Conservation (phyloP, 2,888 invertebrate genomes). For the Lasioglossum villosulum region DNA sequence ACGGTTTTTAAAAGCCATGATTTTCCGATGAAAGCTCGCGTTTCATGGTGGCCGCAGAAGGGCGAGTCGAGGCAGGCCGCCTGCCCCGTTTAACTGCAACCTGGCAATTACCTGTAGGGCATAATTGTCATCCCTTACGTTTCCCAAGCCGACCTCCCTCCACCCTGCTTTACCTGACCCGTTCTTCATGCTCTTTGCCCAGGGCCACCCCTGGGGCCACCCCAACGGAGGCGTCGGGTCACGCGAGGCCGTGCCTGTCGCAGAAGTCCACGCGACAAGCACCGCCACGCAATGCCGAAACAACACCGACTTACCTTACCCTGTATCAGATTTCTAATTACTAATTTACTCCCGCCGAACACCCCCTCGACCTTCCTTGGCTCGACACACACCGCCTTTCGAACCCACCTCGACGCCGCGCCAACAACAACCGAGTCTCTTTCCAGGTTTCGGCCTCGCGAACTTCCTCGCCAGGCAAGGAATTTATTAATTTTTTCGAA, state of each 20-base stretch:
- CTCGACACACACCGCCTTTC: slow-evolving; percentile 52
- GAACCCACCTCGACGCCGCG: slow-evolving; percentile 40
- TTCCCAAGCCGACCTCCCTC: slow-evolving; percentile 70
- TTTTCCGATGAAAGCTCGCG: slow-evolving; percentile 79
- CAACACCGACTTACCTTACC: slow-evolving; percentile 80
- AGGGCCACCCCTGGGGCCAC: slow-evolving; percentile 39
- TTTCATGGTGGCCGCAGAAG: slow-evolving; percentile 66
- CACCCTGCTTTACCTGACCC: slow-evolving; percentile 23
- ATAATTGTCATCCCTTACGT: slow-evolving; percentile 84
- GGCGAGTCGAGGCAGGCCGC: slow-evolving; percentile 69
- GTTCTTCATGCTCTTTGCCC: slow-evolving; percentile 58
- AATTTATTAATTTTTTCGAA: slow-evolving; percentile 17
- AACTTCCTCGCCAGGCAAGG: not conserved
- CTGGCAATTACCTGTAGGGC: slow-evolving; percentile 83
- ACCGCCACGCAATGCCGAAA: slow-evolving; percentile 83
- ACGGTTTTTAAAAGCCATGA: slow-evolving; percentile 78
- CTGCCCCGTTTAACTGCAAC: slow-evolving; percentile 81
- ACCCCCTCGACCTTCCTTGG: slow-evolving; percentile 16
- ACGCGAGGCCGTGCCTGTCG: slow-evolving; percentile 84
- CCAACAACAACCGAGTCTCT: slow-evolving; percentile 20
- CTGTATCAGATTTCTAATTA: slow-evolving; percentile 84
- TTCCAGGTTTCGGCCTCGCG: not conserved
- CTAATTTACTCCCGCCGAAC: slow-evolving; percentile 79
- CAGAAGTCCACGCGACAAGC: slow-evolving; percentile 83
- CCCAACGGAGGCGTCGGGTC: slow-evolving; percentile 77